These are phyloP conservation scores for Parotocinclus haroldoi DNA, from an alignment of 2,797 vertebrate species.

Conservation along the genomic window DNA sequence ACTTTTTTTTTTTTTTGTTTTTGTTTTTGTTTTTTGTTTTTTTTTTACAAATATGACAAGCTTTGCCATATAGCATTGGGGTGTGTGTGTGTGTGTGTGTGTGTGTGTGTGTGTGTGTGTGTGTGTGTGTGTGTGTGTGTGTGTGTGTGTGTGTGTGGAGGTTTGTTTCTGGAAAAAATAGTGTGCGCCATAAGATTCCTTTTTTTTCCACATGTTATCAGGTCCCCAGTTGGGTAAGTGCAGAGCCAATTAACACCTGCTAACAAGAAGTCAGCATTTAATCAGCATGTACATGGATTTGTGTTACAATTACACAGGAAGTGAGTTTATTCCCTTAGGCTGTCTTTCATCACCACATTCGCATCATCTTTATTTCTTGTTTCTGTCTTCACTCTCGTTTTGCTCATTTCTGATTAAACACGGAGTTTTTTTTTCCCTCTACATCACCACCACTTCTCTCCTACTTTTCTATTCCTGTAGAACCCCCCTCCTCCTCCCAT, in stretches of 20 bases:
- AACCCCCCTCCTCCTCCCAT: background rate
- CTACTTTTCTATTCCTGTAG: constrained; percentile 22
- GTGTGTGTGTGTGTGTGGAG: background rate
- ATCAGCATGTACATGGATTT: constrained; percentile 37
- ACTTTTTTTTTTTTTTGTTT: too few relatives aligned
- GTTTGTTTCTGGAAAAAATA: constrained; percentile 26
- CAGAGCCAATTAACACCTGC: constrained; percentile 76
- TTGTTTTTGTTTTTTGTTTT: too few relatives aligned
- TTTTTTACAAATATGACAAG: too few relatives aligned
- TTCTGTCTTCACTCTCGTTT: constrained; percentile 34
- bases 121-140: constrained; percentile 18
- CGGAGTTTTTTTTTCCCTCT: constrained; percentile 7
- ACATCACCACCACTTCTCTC: constrained; percentile 10
- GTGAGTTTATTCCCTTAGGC: constrained; percentile 42
- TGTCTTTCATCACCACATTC: constrained; percentile 41
- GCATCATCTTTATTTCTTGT: constrained; percentile 30
- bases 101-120: too few relatives aligned
- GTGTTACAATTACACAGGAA: constrained; percentile 49
- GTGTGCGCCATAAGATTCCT: constrained; percentile 28
- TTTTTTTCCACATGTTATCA: constrained; percentile 54
- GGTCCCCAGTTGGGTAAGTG: constrained; percentile 68
- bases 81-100: too few relatives aligned
- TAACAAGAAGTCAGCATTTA: constrained; percentile 51
- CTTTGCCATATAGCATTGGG: too few relatives aligned
- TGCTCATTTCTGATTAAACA: constrained; percentile 34